Conservation (phyloP, 2,797 vertebrate species). For the Nothura maculosa region DNA sequence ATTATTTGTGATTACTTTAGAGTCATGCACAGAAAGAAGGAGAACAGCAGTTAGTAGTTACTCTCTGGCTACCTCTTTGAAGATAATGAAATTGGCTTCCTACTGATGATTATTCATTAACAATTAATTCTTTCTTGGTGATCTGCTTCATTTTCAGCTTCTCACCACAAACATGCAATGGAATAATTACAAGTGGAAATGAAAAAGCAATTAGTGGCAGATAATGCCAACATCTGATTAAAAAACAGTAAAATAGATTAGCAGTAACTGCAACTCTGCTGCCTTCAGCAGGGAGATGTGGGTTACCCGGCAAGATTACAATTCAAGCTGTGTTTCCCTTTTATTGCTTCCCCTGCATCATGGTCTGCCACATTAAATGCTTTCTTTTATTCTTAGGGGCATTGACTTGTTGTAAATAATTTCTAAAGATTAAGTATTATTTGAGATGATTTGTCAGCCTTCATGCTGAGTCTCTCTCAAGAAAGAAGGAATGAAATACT, state of each 20-base stretch:
- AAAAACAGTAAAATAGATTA: slow-evolving; percentile 84
- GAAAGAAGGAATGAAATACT: not conserved
- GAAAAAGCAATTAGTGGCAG: slow-evolving; percentile 88
- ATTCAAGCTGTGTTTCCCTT: slow-evolving; percentile 73
- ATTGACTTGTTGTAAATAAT: slow-evolving; percentile 72
- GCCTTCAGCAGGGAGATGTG: slow-evolving; percentile 73
- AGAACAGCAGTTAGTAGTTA: slow-evolving; percentile 80
- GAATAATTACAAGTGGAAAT: slow-evolving; percentile 88
- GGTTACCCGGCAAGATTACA: slow-evolving; percentile 62
- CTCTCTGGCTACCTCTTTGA: slow-evolving; percentile 87
- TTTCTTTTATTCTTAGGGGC: slow-evolving; percentile 67
- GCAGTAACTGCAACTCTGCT: slow-evolving; percentile 68
- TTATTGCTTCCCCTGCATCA: slow-evolving; percentile 66
- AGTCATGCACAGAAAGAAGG: slow-evolving; percentile 80
- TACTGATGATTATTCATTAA: slow-evolving; percentile 91
- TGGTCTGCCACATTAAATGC: slow-evolving; percentile 44
- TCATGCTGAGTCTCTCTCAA: slow-evolving; percentile 23
- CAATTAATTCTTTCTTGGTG: slow-evolving; percentile 88
- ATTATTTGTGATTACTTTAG: slow-evolving; percentile 87
- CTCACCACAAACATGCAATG: slow-evolving; percentile 85
- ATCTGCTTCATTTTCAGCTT: slow-evolving; percentile 88
- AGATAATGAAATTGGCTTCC: slow-evolving; percentile 91
- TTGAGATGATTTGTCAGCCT: slow-evolving; percentile 61
- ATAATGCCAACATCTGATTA: slow-evolving; percentile 88
- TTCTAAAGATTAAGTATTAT: slow-evolving; percentile 68